Base-by-base conservation (phyloP, 2,888 invertebrate genomes). In the Perdita meconis region DNA sequence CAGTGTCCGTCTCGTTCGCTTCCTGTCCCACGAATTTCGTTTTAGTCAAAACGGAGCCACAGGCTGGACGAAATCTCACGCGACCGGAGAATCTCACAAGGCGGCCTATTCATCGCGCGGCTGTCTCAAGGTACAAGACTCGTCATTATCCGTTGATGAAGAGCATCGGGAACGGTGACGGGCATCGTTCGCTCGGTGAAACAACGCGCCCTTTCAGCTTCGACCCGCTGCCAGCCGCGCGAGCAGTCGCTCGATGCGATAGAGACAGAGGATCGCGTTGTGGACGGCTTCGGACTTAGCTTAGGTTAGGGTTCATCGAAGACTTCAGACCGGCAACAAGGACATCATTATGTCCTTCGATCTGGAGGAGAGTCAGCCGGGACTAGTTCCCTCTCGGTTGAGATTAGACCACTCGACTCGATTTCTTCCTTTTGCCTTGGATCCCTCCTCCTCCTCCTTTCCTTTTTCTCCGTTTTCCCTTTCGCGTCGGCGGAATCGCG, bases 81-180 rank as follows among this genome's bases (percentile, higher is more conserved):
- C 71, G 80, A 68, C 36, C 60, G 59, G 64, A 71, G 68, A 74
- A 71, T 73, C 65, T 65, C 65, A 85, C 86, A 85, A 80, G n/a
- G 69, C 82, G 81, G 51, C 40, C 73, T 75, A 85, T 86, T 86
- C 86, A 86, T 86, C 78, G 83, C 56, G 51, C 16, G 68, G 73
- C 80, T 72, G 86, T 82, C 78, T 61, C 79, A 82, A 86, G 85
- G 84, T 86, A 89, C 81, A 87, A 90, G 88, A 89, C 86, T 86
- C 86, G 81, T 90, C 89, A 87, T 89, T 90, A 87, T 90, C 82
- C 80, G 81, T 72, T 84, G 86, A 89, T 87, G 89, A 88, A 88
- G 88, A 87, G 88, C 87, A 87, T 86, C 86, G 85, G 82, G 83
- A 80, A 79, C 80, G 84, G 85, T 87, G 86, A 86, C 83, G 86